phyloP scores from a whole-genome alignment of 2,797 vertebrate genomes.

The Falco peregrinus region DNA sequence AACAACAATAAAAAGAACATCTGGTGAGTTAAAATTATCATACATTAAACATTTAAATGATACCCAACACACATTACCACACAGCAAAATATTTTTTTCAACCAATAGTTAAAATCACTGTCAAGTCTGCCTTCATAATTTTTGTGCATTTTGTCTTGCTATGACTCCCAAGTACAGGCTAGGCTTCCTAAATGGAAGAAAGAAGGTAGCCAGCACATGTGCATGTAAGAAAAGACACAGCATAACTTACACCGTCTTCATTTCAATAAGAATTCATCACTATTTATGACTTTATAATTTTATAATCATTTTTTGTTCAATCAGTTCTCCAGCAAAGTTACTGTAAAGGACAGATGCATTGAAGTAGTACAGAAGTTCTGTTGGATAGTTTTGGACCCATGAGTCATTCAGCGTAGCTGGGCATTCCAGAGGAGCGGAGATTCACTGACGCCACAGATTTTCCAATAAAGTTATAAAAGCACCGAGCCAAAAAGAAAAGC shows the following conservation, averaged over 20 bases:
- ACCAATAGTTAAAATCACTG: neutral
- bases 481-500: neutral
- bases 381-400: neutral
- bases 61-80: neutral
- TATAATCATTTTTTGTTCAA: neutral
- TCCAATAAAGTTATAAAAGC: neutral
- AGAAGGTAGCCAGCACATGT: neutral
- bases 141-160: neutral
- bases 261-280: neutral
- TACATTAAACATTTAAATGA: neutral
- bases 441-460: accelerated
- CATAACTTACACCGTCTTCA: neutral
- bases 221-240: neutral
- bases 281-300: neutral
- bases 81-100: neutral
- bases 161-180: neutral
- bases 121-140: neutral
- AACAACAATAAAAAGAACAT: neutral
- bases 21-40: neutral
- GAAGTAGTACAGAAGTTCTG: neutral
- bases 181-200: neutral
- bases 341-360: neutral
- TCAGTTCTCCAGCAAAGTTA: neutral
- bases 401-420: neutral
- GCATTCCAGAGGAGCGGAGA: neutral